Base-by-base conservation (phyloP, 1,140 invertebrate species). In the Plodia interpunctella region DNA sequence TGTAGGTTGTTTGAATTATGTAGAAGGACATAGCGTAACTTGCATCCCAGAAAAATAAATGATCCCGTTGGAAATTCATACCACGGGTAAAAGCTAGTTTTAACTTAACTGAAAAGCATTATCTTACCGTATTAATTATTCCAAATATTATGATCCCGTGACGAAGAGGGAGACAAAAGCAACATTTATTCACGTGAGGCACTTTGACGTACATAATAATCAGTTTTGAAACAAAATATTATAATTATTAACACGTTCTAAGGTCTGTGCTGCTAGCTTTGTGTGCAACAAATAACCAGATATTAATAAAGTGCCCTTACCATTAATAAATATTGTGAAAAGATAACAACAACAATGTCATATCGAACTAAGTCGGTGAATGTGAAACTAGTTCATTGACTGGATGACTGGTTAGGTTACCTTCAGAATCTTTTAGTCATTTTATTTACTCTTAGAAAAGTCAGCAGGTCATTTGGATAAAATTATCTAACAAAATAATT, bases 131-230 rank as follows among this genome's bases (percentile, higher is more conserved):
- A 64, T 87, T 88, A 63, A 87, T 66, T 55, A 78, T 72, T 52
- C 77, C 86, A 72, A 87, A 86, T 49, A 85, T 63, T 65, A 88
- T 75, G 60, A 87, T 87, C 28, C 86, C 86, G 18, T 75, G 69
- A 0, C 83, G 81, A n/a, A 88, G 59, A 20, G 86, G 78, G 11
- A 84, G 52, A 61, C 81, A 88, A 55, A 76, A 85, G 65, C 83
- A 88, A 61, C 86, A 88, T 55, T 72, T 72, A 32, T 75, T 78
- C 35, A 88, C 74, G 57, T 86, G 74, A 44, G 83, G 83, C 35
- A 88, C 76, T 76, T 83, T 82, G 49, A 83, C 59, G 44, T 68
- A 58, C 75, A 81, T 80, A 21, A 11, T 38, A 55, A n/a, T 57
- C 3, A 32, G 30, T 9, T 32, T 55, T 55, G 25, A 55, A 28